Conservation (phyloP, 1,140 invertebrate genomes). For the Drosophila bifasciata region DNA sequence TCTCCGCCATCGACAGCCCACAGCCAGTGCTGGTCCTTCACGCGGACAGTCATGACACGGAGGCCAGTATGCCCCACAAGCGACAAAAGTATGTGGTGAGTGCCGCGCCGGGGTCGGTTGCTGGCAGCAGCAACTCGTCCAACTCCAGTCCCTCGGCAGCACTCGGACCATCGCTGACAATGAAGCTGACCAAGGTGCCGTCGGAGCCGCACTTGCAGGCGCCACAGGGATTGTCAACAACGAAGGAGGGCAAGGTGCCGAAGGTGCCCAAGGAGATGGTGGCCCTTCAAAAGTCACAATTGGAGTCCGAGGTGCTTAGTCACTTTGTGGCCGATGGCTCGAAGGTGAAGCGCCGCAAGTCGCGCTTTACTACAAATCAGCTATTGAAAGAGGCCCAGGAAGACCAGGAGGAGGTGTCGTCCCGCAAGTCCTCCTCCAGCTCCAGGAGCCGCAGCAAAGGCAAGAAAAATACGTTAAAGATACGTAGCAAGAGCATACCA, state of each 20-base stretch:
- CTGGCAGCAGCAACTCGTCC: slow-evolving; percentile 55
- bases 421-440: slow-evolving; percentile 24
- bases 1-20: slow-evolving; percentile 68
- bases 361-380: slow-evolving; percentile 24
- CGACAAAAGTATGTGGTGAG: slow-evolving; percentile 70
- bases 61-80: slow-evolving; percentile 46
- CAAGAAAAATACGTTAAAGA: slow-evolving; percentile 13
- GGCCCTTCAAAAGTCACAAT: slow-evolving; percentile 70
- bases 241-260: slow-evolving; percentile 34
- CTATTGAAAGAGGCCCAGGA: slow-evolving; percentile 19
- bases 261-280: slow-evolving; percentile 58
- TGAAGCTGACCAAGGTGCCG: slow-evolving; percentile 67
- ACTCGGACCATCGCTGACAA: slow-evolving; percentile 54
- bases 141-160: slow-evolving; percentile 48
- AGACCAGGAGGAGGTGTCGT: slow-evolving; percentile 3
- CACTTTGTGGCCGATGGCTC: slow-evolving; percentile 62
- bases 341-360: slow-evolving; percentile 65
- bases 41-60: slow-evolving; percentile 38
- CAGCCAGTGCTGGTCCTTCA: slow-evolving; percentile 39
- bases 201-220: slow-evolving; percentile 1
- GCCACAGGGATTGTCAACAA: slow-evolving; percentile 36
- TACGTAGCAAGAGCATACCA: slow-evolving; percentile 62
- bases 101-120: slow-evolving; percentile 53
- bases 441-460: background rate
- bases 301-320: slow-evolving; percentile 74